Conservation (phyloP, 2,797 vertebrate species). For the Phalloptychus januarius region DNA sequence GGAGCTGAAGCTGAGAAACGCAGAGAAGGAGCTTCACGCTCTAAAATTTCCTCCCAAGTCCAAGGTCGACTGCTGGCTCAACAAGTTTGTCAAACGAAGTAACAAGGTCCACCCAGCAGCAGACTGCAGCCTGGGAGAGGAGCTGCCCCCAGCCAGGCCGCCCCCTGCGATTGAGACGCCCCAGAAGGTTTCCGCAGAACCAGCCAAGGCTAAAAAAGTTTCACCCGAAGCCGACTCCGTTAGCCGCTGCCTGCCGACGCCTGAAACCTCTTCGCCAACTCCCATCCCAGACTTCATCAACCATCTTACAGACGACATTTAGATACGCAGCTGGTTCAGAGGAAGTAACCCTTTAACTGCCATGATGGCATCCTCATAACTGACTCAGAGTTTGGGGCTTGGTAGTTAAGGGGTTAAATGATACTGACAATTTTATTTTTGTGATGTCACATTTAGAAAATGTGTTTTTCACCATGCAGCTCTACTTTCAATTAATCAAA, state of each 20-base stretch:
- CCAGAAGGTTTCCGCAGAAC: not conserved
- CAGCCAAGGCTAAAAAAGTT: not conserved
- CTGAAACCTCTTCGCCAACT: not conserved
- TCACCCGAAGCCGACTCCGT: not conserved
- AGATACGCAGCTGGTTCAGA: not conserved
- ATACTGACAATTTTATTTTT: not conserved
- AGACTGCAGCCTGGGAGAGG: not conserved
- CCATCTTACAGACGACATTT: not conserved
- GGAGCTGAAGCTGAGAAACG: not conserved
- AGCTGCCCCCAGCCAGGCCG: not conserved
- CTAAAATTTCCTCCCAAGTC: not conserved
- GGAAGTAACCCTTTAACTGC: too few relatives aligned
- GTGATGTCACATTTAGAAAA: not conserved
- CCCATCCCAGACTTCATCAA: not conserved
- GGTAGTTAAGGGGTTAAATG: not conserved
- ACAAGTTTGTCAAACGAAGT: not conserved
- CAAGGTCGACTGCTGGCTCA: not conserved
- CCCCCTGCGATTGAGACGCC: not conserved
- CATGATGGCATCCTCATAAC: too few relatives aligned
- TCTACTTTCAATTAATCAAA: too few relatives aligned
- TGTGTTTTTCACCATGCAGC: not conserved
- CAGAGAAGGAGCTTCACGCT: not conserved
- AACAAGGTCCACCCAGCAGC: not conserved
- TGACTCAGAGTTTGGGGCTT: not conserved
- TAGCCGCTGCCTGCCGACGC: not conserved